phyloP scores from a whole-genome alignment of 2,888 invertebrate species.

The Allophyes oxyacanthae region DNA sequence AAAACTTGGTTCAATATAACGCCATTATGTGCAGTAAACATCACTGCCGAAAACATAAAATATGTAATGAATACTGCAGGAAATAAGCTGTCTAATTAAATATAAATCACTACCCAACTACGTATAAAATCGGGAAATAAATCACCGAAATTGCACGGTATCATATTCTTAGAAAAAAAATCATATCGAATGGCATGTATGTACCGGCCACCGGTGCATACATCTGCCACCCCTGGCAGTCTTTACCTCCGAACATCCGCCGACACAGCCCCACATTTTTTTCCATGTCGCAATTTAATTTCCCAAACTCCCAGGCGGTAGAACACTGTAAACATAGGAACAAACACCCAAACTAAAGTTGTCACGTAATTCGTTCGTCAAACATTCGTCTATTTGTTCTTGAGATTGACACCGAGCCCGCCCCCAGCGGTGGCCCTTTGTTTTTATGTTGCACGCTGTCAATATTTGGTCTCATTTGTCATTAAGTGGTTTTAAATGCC shows the following conservation, averaged over 20 bases:
- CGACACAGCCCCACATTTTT: conserved; percentile 59
- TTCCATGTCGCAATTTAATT: conserved; percentile 69
- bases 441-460: conserved; percentile 83
- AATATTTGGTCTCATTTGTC: conserved; percentile 87
- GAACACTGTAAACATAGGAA: conserved; percentile 69
- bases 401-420: conserved; percentile 84
- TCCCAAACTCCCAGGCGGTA: conserved; percentile 67
- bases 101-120: conserved; percentile 36
- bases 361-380: conserved; percentile 87
- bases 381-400: conserved; percentile 83
- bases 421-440: conserved; percentile 81
- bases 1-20: too few species aligned
- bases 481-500: conserved; percentile 76
- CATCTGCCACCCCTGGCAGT: conserved; percentile 64
- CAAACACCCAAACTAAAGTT: conserved; percentile 75
- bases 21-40: too few species aligned
- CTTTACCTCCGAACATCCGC: conserved; percentile 64
- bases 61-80: conserved; percentile 37
- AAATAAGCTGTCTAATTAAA: conserved; percentile 46
- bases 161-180: conserved; percentile 53
- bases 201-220: conserved; percentile 44
- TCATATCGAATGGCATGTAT: conserved; percentile 46
- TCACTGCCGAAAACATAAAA: not conserved
- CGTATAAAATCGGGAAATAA: conserved; percentile 41
- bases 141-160: conserved; percentile 56